Evolutionary conservation across 2,888 invertebrate genomes (phyloP), one percentile per base, ranked within the genome.

Genomic region (Thereva unica): DNA sequence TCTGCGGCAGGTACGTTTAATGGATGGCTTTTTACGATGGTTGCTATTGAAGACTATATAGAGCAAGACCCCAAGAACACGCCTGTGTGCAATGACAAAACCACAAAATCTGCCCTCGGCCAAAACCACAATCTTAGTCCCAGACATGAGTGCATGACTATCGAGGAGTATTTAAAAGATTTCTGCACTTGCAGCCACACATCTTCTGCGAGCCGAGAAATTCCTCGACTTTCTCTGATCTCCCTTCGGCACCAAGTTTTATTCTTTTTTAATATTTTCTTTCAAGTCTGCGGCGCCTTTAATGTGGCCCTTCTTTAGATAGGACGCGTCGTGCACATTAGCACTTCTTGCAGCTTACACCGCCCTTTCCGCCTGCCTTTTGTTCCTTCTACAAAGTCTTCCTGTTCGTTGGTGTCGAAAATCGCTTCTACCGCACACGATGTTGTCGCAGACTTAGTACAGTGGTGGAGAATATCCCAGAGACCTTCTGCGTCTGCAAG

Each of bases 331-430:
- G 50, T 23, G 61, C 50, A 50, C 50, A 61, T 61, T 61, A 49
- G 40, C 61, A 61, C 61, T 49, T 50, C 50, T 40, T n/a, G 41
- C 50, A 61, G 23, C 23, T 23, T 23, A 23, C n/a, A n/a, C 23
- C 23, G 23, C 23, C 23, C 23, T 61, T 42, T 40, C 61, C 50
- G 61, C 61, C 50, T 50, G 37, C 5, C 61, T 50, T 61, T 61
- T 61, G 61, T 61, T 61, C 41, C 50, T 59, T 50, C 61, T 50
- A n/a, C 50, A 34, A 49, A 34, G 61, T 61, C 55, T 61, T 61
- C 61, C 61, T 61, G 61, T 61, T 61, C 50, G 40, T 41, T 61
- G 61, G 61, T 61, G 61, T 61, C 61, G 61, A 61, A 61, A 61
- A 61, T 61, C 61, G 41, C 61, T 61, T 61, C 50, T 61, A 61